Percentiles rank a stretch among this genome's conserved stretches.
These are phyloP conservation scores for Drosophila sp. DNA, from an alignment of 1,140 invertebrate genomes.

Conservation along the genomic window DNA sequence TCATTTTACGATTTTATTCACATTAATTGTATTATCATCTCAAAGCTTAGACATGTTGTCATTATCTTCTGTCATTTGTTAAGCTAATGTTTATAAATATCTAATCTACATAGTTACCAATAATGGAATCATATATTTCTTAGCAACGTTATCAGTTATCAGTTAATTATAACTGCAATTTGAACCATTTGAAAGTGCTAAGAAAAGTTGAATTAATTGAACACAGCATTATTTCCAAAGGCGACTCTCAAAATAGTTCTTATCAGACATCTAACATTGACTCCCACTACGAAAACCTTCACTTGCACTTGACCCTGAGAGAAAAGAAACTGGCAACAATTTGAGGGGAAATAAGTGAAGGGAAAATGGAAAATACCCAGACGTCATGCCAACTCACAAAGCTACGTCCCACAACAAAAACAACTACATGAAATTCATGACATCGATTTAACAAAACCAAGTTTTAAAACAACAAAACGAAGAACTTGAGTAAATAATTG, in stretches of 20 bases:
- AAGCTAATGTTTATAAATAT: too few relatives aligned
- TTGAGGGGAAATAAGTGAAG: conserved; percentile 15
- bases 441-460: conserved; percentile 64
- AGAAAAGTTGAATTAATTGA: background rate
- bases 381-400: conserved; percentile 52
- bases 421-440: conserved; percentile 22
- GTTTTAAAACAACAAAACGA: conserved; percentile 28
- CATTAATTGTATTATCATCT: too few relatives aligned
- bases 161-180: background rate
- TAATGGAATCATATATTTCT: background rate
- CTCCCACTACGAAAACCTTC: conserved; percentile 22
- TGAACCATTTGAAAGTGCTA: too few relatives aligned
- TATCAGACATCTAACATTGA: conserved; percentile 26
- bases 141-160: background rate
- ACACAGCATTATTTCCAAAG: conserved; percentile 7
- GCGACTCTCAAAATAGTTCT: conserved; percentile 7
- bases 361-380: conserved; percentile 49
- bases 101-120: background rate
- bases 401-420: background rate
- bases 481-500: conserved; percentile 34
- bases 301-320: conserved; percentile 58
- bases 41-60: too few relatives aligned
- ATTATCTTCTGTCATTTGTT: too few relatives aligned
- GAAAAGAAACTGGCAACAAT: conserved; percentile 31
- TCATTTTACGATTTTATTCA: too few relatives aligned